These are phyloP conservation scores for Clamator glandarius DNA, from an alignment of 2,797 vertebrate species.

Conservation along the genomic window DNA sequence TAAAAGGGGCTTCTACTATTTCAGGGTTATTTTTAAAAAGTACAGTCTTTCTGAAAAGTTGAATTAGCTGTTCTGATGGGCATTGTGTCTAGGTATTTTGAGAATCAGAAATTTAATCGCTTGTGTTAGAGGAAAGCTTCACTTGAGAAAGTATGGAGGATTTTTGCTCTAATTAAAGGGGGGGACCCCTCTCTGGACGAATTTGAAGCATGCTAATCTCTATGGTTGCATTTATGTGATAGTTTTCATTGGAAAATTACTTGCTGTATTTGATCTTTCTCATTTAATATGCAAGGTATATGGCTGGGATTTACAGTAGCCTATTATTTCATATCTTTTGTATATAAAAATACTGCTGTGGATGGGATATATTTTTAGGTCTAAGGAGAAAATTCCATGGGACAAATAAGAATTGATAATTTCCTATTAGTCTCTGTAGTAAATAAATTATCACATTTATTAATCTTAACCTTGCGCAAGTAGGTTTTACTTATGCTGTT, in stretches of 20 bases:
- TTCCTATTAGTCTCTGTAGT: neutral
- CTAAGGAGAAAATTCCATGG: neutral
- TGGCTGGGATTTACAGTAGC: neutral
- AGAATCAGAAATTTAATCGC: constrained; percentile 1
- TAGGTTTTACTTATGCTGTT: neutral
- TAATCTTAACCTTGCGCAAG: neutral
- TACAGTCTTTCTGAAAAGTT: neutral
- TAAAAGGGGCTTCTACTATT: neutral
- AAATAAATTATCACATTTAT: neutral
- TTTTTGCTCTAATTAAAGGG: neutral
- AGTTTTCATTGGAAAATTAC: neutral
- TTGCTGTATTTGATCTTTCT: neutral
- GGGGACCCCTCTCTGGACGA: neutral
- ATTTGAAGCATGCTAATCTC: neutral
- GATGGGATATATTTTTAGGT: neutral
- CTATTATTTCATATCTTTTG: neutral
- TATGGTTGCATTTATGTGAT: neutral
- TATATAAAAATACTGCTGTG: neutral
- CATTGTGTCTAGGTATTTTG: neutral
- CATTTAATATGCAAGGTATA: neutral
- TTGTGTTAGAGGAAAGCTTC: neutral
- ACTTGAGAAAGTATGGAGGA: neutral
- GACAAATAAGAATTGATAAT: neutral
- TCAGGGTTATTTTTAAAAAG: neutral
- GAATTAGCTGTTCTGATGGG: neutral